Conservation (phyloP, 2,797 vertebrate species). For the Anas bahamensis region DNA sequence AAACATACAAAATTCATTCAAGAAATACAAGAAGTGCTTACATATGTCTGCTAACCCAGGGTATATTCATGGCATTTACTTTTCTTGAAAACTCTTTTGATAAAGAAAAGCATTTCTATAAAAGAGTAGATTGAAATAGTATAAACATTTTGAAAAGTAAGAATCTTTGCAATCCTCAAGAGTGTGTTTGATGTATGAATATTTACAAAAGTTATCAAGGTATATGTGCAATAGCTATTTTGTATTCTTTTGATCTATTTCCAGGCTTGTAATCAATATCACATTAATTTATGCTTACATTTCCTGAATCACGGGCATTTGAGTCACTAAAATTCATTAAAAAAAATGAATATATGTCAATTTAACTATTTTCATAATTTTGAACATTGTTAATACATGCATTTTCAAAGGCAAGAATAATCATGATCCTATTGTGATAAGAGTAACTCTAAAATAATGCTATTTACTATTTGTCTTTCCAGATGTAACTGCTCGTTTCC, state of each 20-base stretch:
- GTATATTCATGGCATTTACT: background rate
- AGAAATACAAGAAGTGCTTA: background rate
- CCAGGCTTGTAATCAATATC: background rate
- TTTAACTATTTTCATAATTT: background rate
- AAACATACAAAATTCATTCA: background rate
- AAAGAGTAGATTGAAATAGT: background rate
- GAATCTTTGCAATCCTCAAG: background rate
- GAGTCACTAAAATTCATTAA: background rate
- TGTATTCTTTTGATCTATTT: background rate
- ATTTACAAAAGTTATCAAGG: background rate
- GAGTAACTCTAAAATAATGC: background rate
- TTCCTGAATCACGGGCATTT: background rate
- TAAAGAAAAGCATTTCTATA: background rate
- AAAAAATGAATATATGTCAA: background rate
- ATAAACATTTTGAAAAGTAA: background rate
- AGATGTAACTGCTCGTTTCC: background rate
- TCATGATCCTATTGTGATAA: background rate
- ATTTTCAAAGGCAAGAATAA: background rate
- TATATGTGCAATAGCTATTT: background rate
- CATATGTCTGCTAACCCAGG: background rate
- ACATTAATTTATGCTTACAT: background rate
- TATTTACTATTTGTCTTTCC: background rate
- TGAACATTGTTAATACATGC: background rate
- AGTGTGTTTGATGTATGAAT: background rate
- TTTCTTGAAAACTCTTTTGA: background rate